A percentile compares a stretch with the other conserved stretches of the same genome.
Evolutionary conservation across 2,797 vertebrate genomes (phyloP).

Genomic region (Amphiprion clarkii): DNA sequence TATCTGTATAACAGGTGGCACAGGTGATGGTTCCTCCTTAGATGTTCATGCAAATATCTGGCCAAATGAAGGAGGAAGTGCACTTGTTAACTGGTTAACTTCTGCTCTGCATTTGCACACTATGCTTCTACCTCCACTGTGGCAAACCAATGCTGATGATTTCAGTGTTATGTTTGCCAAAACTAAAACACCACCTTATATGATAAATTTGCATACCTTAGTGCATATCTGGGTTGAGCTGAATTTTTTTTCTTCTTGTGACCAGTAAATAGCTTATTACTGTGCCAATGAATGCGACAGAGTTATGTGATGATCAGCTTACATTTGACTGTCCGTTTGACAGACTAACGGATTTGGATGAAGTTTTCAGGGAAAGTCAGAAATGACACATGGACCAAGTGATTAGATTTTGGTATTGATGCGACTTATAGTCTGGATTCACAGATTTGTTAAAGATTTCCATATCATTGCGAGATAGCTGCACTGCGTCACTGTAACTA

Average conservation of each 20-base stretch:
- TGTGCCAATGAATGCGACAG: no score
- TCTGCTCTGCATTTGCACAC: constrained; percentile 39
- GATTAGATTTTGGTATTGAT: no score
- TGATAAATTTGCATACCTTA: constrained; percentile 51
- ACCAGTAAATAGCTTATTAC: neutral
- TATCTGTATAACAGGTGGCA: constrained; percentile 43
- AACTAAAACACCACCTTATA: constrained; percentile 11
- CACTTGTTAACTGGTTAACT: constrained; percentile 51
- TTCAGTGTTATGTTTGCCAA: constrained; percentile 33
- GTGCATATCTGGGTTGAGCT: constrained; percentile 1
- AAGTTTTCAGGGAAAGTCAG: no score
- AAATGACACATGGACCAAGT: no score
- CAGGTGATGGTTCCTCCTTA: constrained; percentile 52
- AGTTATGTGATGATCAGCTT: no score
- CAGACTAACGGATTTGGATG: no score
- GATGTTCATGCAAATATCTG: constrained; percentile 70
- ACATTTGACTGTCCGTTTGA: no score
- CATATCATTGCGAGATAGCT: no score
- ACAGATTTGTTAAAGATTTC: no score
- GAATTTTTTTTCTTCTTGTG: neutral
- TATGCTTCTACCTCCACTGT: neutral
- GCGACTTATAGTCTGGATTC: no score
- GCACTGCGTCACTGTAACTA: no score
- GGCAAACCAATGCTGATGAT: constrained; percentile 10
- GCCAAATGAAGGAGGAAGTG: constrained; percentile 71